Percentiles rank a stretch among this genome's conserved stretches.
Evolutionary conservation across 2,113 vertebrate genomes (phyloP).

Genomic region (Embiotoca jacksoni): DNA sequence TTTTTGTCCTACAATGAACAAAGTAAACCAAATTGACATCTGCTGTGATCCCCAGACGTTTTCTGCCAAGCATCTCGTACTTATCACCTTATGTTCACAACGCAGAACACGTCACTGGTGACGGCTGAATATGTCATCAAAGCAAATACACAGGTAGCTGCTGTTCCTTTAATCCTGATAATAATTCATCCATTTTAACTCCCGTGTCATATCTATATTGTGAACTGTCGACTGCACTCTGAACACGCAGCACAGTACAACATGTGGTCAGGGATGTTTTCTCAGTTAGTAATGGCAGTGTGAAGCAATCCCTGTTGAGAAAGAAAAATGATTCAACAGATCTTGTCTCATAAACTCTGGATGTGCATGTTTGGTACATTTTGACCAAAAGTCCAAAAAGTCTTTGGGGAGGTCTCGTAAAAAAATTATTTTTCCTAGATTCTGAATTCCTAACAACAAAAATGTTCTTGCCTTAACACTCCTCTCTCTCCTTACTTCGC

Average conservation of each 20-base stretch:
- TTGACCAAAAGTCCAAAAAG: background rate
- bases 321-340: background rate
- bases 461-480: background rate
- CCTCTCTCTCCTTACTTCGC: background rate
- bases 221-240: background rate
- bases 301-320: background rate
- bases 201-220: background rate
- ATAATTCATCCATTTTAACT: slow-evolving; percentile 1
- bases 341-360: background rate
- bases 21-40: background rate
- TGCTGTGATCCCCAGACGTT: too few relatives aligned
- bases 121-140: slow-evolving; percentile 5
- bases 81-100: slow-evolving; percentile 10
- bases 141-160: slow-evolving; percentile 13
- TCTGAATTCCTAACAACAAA: background rate
- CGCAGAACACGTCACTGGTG: background rate
- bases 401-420: background rate
- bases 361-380: background rate
- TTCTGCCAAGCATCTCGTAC: background rate
- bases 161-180: background rate
- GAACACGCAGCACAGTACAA: background rate
- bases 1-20: background rate
- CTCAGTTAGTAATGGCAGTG: background rate
- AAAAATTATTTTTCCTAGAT: slow-evolving; percentile 17
- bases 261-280: background rate